These are phyloP conservation scores for Rapana venosa DNA, from an alignment of 2,888 invertebrate genomes.

Conservation along the genomic window DNA sequence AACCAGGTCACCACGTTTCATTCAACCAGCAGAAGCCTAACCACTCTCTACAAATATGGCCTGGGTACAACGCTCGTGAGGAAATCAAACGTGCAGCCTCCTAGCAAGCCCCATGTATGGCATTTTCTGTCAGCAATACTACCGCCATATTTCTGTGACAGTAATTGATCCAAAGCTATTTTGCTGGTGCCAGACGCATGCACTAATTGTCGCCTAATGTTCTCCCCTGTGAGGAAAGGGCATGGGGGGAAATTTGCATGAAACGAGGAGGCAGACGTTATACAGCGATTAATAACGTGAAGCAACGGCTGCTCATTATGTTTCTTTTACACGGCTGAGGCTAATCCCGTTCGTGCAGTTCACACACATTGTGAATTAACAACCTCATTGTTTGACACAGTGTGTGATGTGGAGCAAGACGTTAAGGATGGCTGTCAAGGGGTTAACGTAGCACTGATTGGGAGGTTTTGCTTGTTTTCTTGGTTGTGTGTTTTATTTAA, in stretches of 20 bases:
- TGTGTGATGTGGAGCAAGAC: no score
- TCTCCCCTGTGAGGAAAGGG: not conserved
- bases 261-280: not conserved
- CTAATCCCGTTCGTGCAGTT: no score
- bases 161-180: constrained; percentile 25
- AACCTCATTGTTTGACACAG: not conserved
- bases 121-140: constrained; percentile 7
- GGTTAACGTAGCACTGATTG: no score
- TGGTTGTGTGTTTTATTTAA: no score
- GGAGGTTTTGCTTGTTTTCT: no score
- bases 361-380: not conserved
- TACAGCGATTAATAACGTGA: not conserved
- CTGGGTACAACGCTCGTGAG: not conserved
- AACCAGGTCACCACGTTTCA: no score
- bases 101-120: not conserved
- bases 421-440: no score
- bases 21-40: no score
- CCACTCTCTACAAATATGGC: not conserved
- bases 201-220: constrained; percentile 6
- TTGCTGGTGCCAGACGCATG: not conserved
- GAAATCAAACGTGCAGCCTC: not conserved
- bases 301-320: not conserved
- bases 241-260: constrained; percentile 7
- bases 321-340: not conserved
- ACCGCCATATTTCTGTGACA: not conserved